A percentile compares a stretch with the other conserved stretches of the same genome.
phyloP scores from a whole-genome alignment of 2,888 invertebrate species.

The Flabesymbios commensalis region DNA sequence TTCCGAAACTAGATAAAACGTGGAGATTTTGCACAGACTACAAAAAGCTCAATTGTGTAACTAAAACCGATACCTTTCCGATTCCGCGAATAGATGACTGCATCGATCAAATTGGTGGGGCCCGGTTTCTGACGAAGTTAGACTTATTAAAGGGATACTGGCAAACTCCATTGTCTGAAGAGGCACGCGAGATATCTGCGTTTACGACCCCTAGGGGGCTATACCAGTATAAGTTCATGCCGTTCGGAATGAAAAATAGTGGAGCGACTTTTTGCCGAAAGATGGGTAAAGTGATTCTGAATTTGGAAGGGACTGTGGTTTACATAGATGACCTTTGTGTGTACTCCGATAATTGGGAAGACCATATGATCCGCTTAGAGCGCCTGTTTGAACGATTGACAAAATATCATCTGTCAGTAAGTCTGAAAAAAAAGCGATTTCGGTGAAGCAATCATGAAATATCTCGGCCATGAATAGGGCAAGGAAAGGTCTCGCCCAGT shows the following conservation, averaged over 20 bases:
- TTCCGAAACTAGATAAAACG: slow-evolving; percentile 6
- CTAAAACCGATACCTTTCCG: slow-evolving; percentile 37
- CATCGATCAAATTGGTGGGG: slow-evolving; percentile 35
- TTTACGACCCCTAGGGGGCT: slow-evolving; percentile 3
- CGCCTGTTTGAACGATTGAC: neutral
- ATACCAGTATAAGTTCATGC: neutral
- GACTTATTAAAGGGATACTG: slow-evolving; percentile 36
- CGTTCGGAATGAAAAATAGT: neutral
- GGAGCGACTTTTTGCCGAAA: neutral
- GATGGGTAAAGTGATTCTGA: neutral
- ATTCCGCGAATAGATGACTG: slow-evolving; percentile 38
- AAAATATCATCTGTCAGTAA: neutral
- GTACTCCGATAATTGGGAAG: neutral
- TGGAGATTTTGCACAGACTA: slow-evolving; percentile 34
- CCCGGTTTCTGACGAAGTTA: slow-evolving; percentile 37
- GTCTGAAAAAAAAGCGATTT: slow-evolving; percentile 17
- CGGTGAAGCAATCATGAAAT: slow-evolving; percentile 20
- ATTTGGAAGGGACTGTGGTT: neutral
- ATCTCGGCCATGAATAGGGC: slow-evolving; percentile 35
- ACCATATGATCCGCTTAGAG: neutral
- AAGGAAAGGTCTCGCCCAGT: slow-evolving; percentile 8
- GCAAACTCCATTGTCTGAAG: slow-evolving; percentile 18
- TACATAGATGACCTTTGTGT: slow-evolving; percentile 4
- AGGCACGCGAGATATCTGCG: neutral
- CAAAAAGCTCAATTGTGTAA: slow-evolving; percentile 35